Evolutionary conservation across 1,140 invertebrate genomes (phyloP), one percentile per base, ranked within the genome.

Genomic region (Drosophila sturtevanti): DNA sequence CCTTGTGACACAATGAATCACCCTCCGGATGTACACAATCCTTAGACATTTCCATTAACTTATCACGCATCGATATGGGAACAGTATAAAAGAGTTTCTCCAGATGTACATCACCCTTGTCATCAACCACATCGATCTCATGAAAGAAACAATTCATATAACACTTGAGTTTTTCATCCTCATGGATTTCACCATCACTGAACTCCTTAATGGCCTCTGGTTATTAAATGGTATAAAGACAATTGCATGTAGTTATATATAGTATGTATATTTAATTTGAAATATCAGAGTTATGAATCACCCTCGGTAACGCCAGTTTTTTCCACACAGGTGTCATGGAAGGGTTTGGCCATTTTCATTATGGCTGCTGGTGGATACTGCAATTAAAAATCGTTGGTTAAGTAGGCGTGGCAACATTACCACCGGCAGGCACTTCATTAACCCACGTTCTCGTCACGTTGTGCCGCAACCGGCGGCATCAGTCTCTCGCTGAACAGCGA

Each of bases 141-240:
- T 91, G 89, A 48, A 91, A 91, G 58, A 91, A 59, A 58, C 90
- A 91, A 65, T 91, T 90, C 90, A 91, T 91, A 27, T 91, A 91
- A 59, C 89, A 90, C 64, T 90, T 90, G 22, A 91, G 79, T 21
- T 79, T 80, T 37, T 89, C 77, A 63, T 91, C 90, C 18, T 90
- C 90, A 55, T 90, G 87, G 35, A 91, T 89, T 62, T 91, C 81
- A 0, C 90, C 90, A 56, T 90, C 89, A 21, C 87, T 91, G 59
- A 91, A 91, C 70, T 90, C 87, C 69, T 91, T 89, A 59, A 91
- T 91, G 37, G 87, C 79, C 41, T 55, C 90, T 91, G 64, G 10
- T 18, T 52, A 54, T 64, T 41, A n/a, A 18, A 38, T n/a, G n/a
- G n/a, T n/a, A 31, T 4, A 31, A 31, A 31, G 2, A 24, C 38